Base-by-base conservation (phyloP, 1,140 invertebrate species). In the Thaumatotibia leucotreta region DNA sequence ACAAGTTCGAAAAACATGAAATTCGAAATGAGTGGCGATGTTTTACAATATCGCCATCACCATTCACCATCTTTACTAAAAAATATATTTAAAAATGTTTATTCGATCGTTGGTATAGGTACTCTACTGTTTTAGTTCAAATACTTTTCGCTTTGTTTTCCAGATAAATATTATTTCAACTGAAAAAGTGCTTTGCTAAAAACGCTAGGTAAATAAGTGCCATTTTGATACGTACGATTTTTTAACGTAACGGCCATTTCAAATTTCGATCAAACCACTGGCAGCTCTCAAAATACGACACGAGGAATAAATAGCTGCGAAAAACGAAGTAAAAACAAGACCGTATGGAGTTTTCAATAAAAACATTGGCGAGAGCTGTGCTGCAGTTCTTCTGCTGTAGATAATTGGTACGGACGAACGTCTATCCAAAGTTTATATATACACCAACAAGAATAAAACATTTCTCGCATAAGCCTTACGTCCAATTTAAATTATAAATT, bases 261-360 rank as follows among this genome's bases (percentile, higher is more conserved):
- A 62, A 62, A 22, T 62, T 62, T 62, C 31, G 29, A 62, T 62
- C 31, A 62, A 62, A 62, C 29, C 32, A 62, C 32, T 17, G 31
- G 61, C 31, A 62, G 61, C 61, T 62, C 14, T 17, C 61, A 70
- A 65, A 67, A 54, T 62, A 50, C 63, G 58, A 50, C 52, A 65
- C 31, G 31, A 67, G 67, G 65, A 76, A 72, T 69, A 73, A 66
- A 70, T 68, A 73, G 67, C 73, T 62, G 66, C 74, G 75, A 80
- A 82, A 72, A 65, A 70, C 66, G 45, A 66, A 63, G 65, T 72
- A 76, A 79, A 79, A 80, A 79, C 68, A 68, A 69, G 67, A 75
- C 67, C 68, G 73, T 77, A 67, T 72, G 67, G 61, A 67, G 78
- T 77, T 83, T 86, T 84, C 80, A 83, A 84, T 84, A 84, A 84